Base-by-base conservation (phyloP, 2,797 vertebrate species). In the Gallinago stenura region DNA sequence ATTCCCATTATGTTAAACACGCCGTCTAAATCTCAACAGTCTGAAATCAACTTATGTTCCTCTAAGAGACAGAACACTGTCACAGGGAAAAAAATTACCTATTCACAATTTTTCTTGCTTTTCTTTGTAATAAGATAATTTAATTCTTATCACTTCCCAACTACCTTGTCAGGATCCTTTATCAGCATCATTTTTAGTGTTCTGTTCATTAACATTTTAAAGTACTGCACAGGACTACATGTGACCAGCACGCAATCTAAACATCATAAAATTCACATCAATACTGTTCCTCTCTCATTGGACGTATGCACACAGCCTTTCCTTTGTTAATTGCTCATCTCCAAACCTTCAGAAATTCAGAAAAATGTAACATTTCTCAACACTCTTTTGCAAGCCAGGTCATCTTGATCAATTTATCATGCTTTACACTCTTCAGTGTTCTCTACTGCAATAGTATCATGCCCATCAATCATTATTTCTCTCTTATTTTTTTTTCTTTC, bases 1-100 rank as follows among this genome's bases (percentile, higher is more conserved):
- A 84, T 92, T 97, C 96, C 86, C 61, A 70, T 95, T 88, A 80
- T 88, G 83, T 94, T 78, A 81, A 82, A 88, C 79, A 51, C 45
- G 78, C 87, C 41, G 1, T 95, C 87, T 93, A 91, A 83, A 92
- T 90, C 94, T 91, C 64, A 84, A 75, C 43, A 73, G 35, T 62
- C 88, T 90, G 54, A 93, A 89, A 87, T 76, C 83, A 90, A 84
- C 95, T 92, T 92, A 19, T 65, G 30, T 87, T 90, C 83, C 62
- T 92, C 60, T 80, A 81, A 93, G 92, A 92, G 82, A 87, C 70
- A 78, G 24, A 83, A 31, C 16, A 66, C 62, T 90, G 68, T 91
- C 57, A 81, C 21, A 82, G 28, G 37, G 20, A 2, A 9, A 58
- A 92, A 83, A 83, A 45, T 33, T 30, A 53, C 10, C 45, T 68